Base-by-base conservation (phyloP, 2,113 vertebrate genomes). In the Seriola quinqueradiata region DNA sequence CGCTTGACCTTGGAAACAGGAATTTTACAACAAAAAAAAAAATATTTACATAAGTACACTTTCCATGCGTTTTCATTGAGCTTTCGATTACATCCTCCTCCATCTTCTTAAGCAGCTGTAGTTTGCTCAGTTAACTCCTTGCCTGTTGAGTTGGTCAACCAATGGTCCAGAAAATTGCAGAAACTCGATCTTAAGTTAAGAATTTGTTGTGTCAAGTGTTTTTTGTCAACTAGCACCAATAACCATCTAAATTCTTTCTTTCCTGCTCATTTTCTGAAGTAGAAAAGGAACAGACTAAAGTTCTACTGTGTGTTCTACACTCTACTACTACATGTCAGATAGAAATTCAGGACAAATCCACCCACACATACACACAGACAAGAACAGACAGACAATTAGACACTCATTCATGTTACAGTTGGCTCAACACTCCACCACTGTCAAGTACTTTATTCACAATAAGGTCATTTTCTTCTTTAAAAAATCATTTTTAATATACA, bases 381-480 rank as follows among this genome's bases (percentile, higher is more conserved):
- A 63, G 12, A 73, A 85, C 75, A 81, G 65, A 78, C 69, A 82
- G 55, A 89, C 84, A 83, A 77, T 68, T 78, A 83, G 68, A 91
- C 90, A 88, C 77, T 77, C 89, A 89, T 83, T 77, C 90, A 77
- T 78, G 82, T 92, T 92, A 88, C 78, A 90, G 90, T 93, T 91
- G 88, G 89, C 92, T 94, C 91, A 92, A 94, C 92, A 92, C 89
- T 92, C 90, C 85, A 86, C 84, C 93, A 95, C 84, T 89, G 91
- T 94, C 92, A 94, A 94, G 93, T 95, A 94, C 95, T 96, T 96
- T 95, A 95, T 95, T 96, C 93, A 95, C 93, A 95, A 94, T 94
- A 94, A 95, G 85, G 85, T 94, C 82, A 91, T 93, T 92, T 93
- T 94, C 85, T 89, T 92, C 90, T 93, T 93, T 94, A 95, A 95